Percentiles rank a stretch among this genome's conserved stretches.
These are phyloP conservation scores for Paramisgurnus dabryanus DNA, from an alignment of 2,113 vertebrate genomes.

Conservation along the genomic window DNA sequence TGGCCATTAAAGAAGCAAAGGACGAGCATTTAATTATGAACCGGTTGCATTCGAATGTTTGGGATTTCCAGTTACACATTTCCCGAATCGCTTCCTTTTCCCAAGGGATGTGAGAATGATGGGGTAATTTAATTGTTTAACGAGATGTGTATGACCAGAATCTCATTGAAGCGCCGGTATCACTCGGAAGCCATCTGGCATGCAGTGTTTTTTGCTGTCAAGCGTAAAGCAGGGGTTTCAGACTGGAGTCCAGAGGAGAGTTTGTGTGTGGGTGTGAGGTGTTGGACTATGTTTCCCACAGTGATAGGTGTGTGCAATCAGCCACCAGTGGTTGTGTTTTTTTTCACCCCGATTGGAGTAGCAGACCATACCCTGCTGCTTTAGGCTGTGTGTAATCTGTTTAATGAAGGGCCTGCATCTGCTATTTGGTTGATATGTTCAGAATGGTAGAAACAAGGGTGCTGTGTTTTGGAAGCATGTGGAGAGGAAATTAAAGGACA, in stretches of 20 bases:
- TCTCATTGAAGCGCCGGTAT: constrained; percentile 64
- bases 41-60: neutral
- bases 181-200: constrained; percentile 64
- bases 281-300: constrained; percentile 15
- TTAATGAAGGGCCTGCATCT: constrained; percentile 27
- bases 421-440: neutral
- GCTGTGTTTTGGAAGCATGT: neutral
- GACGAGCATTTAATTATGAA: constrained; percentile 15
- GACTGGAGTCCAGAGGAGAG: constrained; percentile 8
- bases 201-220: constrained; percentile 45
- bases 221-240: constrained; percentile 20
- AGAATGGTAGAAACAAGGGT: neutral
- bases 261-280: constrained; percentile 23
- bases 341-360: neutral
- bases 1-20: neutral
- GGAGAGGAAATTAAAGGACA: neutral
- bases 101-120: constrained; percentile 3
- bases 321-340: constrained; percentile 6
- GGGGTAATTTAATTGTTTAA: constrained; percentile 66
- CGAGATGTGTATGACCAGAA: constrained; percentile 67
- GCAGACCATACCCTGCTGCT: neutral
- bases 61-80: constrained; percentile 6
- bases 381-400: constrained; percentile 5
- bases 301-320: neutral
- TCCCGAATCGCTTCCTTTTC: neutral